Percentiles rank a stretch among this genome's conserved stretches.
phyloP scores from a whole-genome alignment of 2,113 vertebrate species.

The Cricetomys ansorgei region DNA sequence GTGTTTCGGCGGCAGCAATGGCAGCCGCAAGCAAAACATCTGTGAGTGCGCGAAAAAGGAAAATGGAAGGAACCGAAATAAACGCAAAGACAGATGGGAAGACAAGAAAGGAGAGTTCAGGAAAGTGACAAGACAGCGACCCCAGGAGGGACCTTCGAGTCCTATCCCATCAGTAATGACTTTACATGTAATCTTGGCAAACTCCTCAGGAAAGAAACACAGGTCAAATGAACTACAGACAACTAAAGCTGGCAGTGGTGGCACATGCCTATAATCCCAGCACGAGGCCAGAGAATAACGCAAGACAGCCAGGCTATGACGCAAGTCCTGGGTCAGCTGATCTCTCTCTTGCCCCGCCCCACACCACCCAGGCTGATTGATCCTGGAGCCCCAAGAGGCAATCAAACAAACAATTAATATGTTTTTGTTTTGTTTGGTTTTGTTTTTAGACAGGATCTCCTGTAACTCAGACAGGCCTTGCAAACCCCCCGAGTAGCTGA shows the following conservation, averaged over 20 bases:
- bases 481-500: neutral
- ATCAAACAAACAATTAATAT: neutral
- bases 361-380: neutral
- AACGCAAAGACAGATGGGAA: neutral
- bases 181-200: constrained; percentile 2
- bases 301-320: neutral
- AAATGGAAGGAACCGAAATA: neutral
- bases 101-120: neutral
- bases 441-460: neutral
- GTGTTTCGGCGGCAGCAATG: neutral
- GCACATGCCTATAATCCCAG: neutral
- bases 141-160: neutral
- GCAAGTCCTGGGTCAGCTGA: neutral
- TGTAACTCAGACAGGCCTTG: too few relatives aligned
- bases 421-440: neutral
- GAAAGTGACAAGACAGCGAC: neutral
- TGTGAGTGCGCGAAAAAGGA: neutral
- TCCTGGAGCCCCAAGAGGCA: neutral
- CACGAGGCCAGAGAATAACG: neutral
- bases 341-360: neutral
- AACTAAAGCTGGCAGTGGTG: neutral
- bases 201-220: neutral
- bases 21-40: neutral
- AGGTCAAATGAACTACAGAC: neutral
- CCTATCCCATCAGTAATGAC: neutral